Base-by-base conservation (phyloP, 2,113 vertebrate species). In the Philantomba maxwellii region DNA sequence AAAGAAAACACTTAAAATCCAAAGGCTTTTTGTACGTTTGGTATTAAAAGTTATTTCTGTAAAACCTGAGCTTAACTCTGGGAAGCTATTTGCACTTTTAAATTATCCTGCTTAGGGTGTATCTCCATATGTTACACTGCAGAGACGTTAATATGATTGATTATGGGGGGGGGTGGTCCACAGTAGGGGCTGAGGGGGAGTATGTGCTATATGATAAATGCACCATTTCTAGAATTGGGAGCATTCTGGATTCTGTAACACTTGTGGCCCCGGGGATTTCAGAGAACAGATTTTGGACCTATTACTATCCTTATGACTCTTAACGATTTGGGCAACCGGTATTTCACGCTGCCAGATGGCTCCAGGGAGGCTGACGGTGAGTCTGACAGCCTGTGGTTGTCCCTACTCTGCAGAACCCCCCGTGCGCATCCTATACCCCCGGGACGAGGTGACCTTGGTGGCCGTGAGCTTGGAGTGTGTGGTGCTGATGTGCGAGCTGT, bases 401-500 rank as follows among this genome's bases (percentile, higher is more conserved):
- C 92, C 39, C 87, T 91, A 3, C 89, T 1, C 82, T 78, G 43
- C 98, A 99, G 99, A 99, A 97, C 99, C 99, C 17, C 99, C 99
- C 0, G 99, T 99, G n/a, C 98, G 98, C 96, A 99, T 99, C 28
- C 0, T 99, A 36, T 98, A 99, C 90, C 99, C 99, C 33, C 99
- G 91, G 0, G 98, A 99, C 23, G 98, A 98, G 96, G 98, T 98
- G 97, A 97, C 98, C 95, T 98, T 99, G 98, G 84, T 98, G 60
- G 99, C 99, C 0, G 89, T 98, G 93, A 98, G 98, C 0, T 98
- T 99, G 30, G 99, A 99, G 96, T 98, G 99, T 15, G 99, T 99
- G 99, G 99, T 99, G 16, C 97, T 99, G 95, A 99, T 98, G 97
- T 99, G 99, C 53, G 99, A 99, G 98, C 99, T 99, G 73, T 99